phyloP scores from a whole-genome alignment of 2,797 vertebrate species.

The Halcyon chelicuti region DNA sequence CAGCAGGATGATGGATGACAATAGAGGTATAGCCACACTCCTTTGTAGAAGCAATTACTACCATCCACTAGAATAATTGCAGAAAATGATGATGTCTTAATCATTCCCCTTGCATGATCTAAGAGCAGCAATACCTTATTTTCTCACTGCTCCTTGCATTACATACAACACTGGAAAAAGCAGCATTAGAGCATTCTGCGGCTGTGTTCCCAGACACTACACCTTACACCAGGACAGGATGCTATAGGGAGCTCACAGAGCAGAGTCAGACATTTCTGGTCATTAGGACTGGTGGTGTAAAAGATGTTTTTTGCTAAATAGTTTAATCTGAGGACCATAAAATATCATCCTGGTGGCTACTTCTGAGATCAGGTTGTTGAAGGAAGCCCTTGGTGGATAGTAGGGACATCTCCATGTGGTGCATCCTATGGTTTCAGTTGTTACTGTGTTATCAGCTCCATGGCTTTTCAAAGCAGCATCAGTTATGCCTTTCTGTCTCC shows the following conservation, averaged over 20 bases:
- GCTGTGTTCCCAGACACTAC: not conserved
- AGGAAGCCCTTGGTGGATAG: not conserved
- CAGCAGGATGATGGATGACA: conserved; percentile 45
- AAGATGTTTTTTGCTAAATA: not conserved
- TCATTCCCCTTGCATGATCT: not conserved
- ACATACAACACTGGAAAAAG: not conserved
- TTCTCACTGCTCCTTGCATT: not conserved
- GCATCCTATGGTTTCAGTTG: fast-evolving
- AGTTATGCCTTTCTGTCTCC: not conserved
- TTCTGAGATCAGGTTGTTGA: not conserved
- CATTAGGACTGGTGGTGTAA: not conserved
- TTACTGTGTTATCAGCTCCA: not conserved
- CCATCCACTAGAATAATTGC: not conserved
- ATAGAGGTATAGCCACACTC: not conserved
- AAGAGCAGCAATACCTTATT: not conserved
- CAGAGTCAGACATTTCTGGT: not conserved
- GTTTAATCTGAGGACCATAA: not conserved
- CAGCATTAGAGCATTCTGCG: not conserved
- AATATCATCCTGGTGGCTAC: not conserved
- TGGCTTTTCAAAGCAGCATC: not conserved
- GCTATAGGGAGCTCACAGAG: not conserved
- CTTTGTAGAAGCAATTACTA: conserved; percentile 1
- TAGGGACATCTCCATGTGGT: not conserved
- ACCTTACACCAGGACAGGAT: not conserved
- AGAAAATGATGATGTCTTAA: conserved; percentile 22